These are phyloP conservation scores for Chaetorhynchus papuensis DNA, from an alignment of 2,113 vertebrate species.

Conservation along the genomic window DNA sequence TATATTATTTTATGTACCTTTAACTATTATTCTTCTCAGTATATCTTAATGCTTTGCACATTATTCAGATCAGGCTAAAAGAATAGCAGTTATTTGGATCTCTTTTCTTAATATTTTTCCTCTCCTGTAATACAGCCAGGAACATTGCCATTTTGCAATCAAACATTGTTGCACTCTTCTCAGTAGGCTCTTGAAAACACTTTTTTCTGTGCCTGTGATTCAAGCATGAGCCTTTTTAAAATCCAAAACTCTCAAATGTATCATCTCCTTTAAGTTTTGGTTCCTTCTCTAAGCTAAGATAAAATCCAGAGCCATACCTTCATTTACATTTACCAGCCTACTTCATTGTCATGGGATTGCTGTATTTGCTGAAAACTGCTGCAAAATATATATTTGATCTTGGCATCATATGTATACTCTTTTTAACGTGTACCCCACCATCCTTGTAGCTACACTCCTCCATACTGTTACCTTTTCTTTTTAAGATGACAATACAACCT, in stretches of 20 bases:
- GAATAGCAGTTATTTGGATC: not conserved
- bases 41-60: not conserved
- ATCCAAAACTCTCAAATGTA: not conserved
- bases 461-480: not conserved
- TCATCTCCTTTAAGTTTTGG: not conserved
- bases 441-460: not conserved
- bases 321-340: not conserved
- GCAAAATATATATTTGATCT: not conserved
- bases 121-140: not conserved
- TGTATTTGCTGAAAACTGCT: not conserved
- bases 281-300: not conserved
- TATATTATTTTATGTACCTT: not conserved
- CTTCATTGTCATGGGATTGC: fast-evolving
- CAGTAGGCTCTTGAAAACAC: not conserved
- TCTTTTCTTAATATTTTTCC: not conserved
- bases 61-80: not conserved
- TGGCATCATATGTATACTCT: not conserved
- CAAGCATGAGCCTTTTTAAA: not conserved
- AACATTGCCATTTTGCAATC: not conserved
- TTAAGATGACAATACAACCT: not conserved
- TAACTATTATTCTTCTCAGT: not conserved
- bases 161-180: not conserved
- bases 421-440: not conserved
- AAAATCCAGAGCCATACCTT: not conserved
- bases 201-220: not conserved